These are phyloP conservation scores for Saturnia pavonia DNA, from an alignment of 2,888 invertebrate genomes.

Conservation along the genomic window DNA sequence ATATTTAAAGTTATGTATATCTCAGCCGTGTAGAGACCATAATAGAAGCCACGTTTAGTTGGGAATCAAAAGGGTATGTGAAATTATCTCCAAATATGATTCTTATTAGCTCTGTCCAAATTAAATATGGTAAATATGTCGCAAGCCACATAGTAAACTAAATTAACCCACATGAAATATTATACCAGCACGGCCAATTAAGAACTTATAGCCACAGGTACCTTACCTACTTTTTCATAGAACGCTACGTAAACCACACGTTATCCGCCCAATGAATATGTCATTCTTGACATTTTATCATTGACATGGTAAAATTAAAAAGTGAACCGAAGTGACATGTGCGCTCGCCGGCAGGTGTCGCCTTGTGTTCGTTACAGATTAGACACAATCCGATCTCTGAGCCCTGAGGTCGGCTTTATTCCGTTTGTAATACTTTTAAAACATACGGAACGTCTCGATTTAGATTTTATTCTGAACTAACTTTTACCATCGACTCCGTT, in stretches of 20 bases:
- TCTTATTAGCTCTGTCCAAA: too few species aligned
- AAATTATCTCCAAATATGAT: too few species aligned
- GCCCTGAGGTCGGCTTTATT: slow-evolving; percentile 16
- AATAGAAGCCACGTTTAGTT: too few species aligned
- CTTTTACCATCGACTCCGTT: not conserved
- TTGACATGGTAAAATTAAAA: slow-evolving; percentile 21
- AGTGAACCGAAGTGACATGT: slow-evolving; percentile 15
- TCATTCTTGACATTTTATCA: slow-evolving; percentile 17
- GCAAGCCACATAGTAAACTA: not conserved
- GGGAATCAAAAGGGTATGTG: too few species aligned
- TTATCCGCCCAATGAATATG: slow-evolving; percentile 30
- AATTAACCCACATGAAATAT: slow-evolving; percentile 1
- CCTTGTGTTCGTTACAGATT: slow-evolving; percentile 20
- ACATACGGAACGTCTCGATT: not conserved
- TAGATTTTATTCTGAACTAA: not conserved
- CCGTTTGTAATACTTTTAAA: slow-evolving; percentile 15
- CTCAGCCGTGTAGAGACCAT: too few species aligned
- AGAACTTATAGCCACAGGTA: slow-evolving; percentile 7
- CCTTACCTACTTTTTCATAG: not conserved
- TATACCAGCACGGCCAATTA: not conserved
- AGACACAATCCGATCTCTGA: slow-evolving; percentile 18
- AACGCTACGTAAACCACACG: slow-evolving; percentile 27
- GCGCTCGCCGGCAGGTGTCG: slow-evolving; percentile 20
- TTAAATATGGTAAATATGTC: too few species aligned
- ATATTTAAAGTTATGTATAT: too few species aligned